A percentile compares a stretch with the other conserved stretches of the same genome.
Evolutionary conservation across 2,113 vertebrate genomes (phyloP).

Genomic region (Myiozetetes cayanensis): DNA sequence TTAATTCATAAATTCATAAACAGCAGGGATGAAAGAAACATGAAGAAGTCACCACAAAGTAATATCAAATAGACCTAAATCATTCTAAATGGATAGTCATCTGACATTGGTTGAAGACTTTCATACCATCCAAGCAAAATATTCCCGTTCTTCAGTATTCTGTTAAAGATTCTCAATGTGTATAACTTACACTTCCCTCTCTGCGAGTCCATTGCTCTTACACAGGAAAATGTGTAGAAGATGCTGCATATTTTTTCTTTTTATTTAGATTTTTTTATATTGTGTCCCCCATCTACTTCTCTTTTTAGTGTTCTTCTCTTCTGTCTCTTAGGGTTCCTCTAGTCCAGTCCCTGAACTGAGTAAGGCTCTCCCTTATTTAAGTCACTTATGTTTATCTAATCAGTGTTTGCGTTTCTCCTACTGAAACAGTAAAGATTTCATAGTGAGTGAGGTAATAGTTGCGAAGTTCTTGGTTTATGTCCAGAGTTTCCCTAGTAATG

Average conservation of each 20-base stretch:
- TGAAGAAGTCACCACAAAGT: neutral
- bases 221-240: neutral
- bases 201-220: neutral
- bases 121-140: neutral
- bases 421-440: neutral
- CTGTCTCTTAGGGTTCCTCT: neutral
- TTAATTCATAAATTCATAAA: neutral
- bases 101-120: neutral
- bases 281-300: neutral
- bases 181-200: neutral
- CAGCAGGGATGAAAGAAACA: neutral
- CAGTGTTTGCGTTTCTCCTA: neutral
- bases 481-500: neutral
- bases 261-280: neutral
- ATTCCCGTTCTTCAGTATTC: neutral
- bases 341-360: neutral
- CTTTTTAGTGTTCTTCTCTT: neutral
- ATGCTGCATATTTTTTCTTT: neutral
- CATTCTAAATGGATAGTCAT: neutral
- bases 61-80: neutral
- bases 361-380: neutral
- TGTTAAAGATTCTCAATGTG: neutral
- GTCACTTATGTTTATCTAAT: neutral
- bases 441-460: neutral
- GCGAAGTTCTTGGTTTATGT: neutral